Evolutionary conservation across 2,888 invertebrate genomes (phyloP), one percentile per base, ranked within the genome.

Genomic region (Papilio gigon): DNA sequence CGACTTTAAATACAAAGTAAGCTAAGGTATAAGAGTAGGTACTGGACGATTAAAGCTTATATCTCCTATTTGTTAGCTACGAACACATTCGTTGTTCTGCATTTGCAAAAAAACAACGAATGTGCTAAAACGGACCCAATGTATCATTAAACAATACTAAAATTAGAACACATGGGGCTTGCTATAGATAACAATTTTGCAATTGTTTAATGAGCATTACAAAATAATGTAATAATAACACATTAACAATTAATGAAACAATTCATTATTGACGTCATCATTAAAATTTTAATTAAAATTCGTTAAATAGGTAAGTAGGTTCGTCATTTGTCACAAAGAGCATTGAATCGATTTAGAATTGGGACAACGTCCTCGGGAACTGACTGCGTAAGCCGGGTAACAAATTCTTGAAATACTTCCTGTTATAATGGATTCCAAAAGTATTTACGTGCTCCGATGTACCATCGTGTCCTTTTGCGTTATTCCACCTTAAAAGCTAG

Each of bases 311-410:
- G 14, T 50, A 50, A 50, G 27, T 50, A 27, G n/a, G 25, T 50
- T 27, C 50, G 50, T 56, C 59, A 59, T 27, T 62, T 65, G 67
- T 61, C 67, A 70, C 70, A 70, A 69, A 67, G 67, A 60, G 67
- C 68, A 60, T 65, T 59, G 58, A 35, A 59, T 59, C 22, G 61
- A 59, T 25, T 17, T 59, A 65, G 67, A 74, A 73, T 71, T 71
- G 71, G 77, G 72, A 72, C 74, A 72, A 71, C 71, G 76, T 72
- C 73, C 75, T 74, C 73, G 73, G 67, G 74, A 75, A 71, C 70
- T 65, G 63, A 62, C 14, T 37, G 22, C 59, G 35, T 59, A 20
- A 25, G n/a, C 12, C 17, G 12, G 30, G 33, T 44, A 20, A 44
- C 17, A 14, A 47, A 44, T 25, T 17, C 14, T 40, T 14, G n/a